Evolutionary conservation across 2,113 vertebrate genomes (phyloP).

Genomic region (Lagopus muta): DNA sequence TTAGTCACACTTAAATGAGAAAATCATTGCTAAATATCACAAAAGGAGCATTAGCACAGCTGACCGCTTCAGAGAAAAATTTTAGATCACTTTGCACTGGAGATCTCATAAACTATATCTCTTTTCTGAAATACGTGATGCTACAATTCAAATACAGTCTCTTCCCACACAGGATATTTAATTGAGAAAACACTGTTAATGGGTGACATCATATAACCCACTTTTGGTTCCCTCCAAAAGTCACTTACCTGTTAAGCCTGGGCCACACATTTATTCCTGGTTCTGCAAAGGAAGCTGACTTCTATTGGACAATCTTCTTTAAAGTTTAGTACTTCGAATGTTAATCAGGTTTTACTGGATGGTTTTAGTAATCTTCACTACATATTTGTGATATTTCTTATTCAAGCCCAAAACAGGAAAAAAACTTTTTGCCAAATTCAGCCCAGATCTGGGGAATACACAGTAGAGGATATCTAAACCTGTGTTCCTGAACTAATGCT

Average conservation of each 20-base stretch:
- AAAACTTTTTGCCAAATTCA: background rate
- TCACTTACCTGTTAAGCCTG: background rate
- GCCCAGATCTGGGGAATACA: background rate
- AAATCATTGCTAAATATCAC: background rate
- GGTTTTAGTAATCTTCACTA: background rate
- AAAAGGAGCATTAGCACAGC: background rate
- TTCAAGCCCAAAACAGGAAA: background rate
- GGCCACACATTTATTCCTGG: background rate
- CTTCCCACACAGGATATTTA: background rate
- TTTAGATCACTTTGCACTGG: background rate
- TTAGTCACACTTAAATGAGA: background rate
- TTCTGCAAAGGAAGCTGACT: background rate
- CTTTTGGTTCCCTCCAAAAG: background rate
- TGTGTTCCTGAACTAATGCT: conserved; percentile 22
- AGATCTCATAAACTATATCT: background rate
- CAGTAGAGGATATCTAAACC: background rate
- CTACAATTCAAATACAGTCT: background rate
- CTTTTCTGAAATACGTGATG: background rate
- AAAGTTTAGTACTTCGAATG: background rate
- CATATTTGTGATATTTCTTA: background rate
- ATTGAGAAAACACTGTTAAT: background rate
- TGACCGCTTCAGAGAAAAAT: background rate
- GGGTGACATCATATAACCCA: background rate
- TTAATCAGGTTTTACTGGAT: background rate
- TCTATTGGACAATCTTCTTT: background rate